Conservation (phyloP, 2,113 vertebrate genomes). For the Brachyistius frenatus region DNA sequence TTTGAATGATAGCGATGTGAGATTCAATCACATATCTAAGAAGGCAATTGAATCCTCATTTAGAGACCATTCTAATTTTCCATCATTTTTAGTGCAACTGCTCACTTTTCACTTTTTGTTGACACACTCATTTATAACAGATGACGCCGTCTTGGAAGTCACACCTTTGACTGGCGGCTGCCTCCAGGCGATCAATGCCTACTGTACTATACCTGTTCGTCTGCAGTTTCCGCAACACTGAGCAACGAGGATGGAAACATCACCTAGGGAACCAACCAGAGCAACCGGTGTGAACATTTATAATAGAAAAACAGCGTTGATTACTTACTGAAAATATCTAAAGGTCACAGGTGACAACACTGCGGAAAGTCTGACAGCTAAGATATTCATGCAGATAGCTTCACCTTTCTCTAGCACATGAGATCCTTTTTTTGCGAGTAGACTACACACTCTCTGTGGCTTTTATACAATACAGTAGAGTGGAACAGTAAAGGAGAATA, state of each 20-base stretch:
- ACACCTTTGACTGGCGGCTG: slow-evolving; percentile 8
- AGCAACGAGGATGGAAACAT: slow-evolving; percentile 37
- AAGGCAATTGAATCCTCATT: slow-evolving; percentile 32
- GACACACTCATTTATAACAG: slow-evolving; percentile 43
- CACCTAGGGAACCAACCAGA: slow-evolving; percentile 50
- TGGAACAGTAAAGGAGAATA: fast-evolving
- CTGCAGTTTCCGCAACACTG: slow-evolving; percentile 39
- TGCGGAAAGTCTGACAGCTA: slow-evolving; percentile 2
- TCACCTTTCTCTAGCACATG: not conserved
- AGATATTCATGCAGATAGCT: not conserved
- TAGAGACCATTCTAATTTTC: slow-evolving; percentile 34
- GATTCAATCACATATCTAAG: slow-evolving; percentile 5
- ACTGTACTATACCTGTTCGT: slow-evolving; percentile 6
- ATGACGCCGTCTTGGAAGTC: not conserved
- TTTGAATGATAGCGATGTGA: slow-evolving; percentile 3
- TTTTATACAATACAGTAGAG: not conserved
- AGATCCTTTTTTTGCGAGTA: not conserved
- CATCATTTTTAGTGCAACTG: not conserved
- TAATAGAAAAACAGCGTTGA: slow-evolving; percentile 36
- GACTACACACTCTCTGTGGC: not conserved
- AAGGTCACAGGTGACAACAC: slow-evolving; percentile 46
- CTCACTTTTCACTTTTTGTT: slow-evolving; percentile 17
- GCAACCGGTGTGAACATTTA: slow-evolving; percentile 30
- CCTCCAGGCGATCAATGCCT: not conserved
- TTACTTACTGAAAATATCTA: slow-evolving; percentile 44